Conservation (phyloP, 1,140 invertebrate genomes). For the Temnothorax nylanderi region DNA sequence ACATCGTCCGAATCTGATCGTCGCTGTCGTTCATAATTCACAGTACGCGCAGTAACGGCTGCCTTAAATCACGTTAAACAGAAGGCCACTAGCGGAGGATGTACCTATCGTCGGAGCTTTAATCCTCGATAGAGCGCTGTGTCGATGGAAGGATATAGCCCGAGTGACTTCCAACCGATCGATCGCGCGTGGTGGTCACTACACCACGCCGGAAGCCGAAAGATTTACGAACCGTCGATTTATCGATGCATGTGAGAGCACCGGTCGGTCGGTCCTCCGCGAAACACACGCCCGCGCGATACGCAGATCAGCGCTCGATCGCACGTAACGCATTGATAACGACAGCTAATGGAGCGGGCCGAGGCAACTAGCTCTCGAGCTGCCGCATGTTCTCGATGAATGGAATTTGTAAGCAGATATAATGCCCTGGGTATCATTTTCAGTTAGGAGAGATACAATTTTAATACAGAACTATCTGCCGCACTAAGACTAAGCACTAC, state of each 20-base stretch:
- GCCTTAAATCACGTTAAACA: slow-evolving; percentile 74
- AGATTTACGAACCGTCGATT: slow-evolving; percentile 75
- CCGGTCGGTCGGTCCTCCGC: slow-evolving; percentile 34
- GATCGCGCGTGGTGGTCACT: slow-evolving; percentile 62
- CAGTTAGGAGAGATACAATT: neutral
- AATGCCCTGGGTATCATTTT: slow-evolving; percentile 17
- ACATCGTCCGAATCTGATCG: slow-evolving; percentile 31
- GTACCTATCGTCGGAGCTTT: slow-evolving; percentile 71
- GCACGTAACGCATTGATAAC: slow-evolving; percentile 71
- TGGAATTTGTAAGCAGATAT: slow-evolving; percentile 54
- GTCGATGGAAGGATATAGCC: slow-evolving; percentile 68
- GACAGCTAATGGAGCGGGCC: slow-evolving; percentile 64
- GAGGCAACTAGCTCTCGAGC: slow-evolving; percentile 31
- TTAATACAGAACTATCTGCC: neutral
- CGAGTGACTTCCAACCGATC: slow-evolving; percentile 70
- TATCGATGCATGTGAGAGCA: slow-evolving; percentile 67
- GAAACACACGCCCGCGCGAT: slow-evolving; percentile 27
- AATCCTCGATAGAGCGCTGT: slow-evolving; percentile 73
- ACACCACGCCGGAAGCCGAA: slow-evolving; percentile 69
- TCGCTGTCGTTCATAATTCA: slow-evolving; percentile 55
- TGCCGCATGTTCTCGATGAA: slow-evolving; percentile 31
- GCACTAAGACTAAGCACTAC: neutral
- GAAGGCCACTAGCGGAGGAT: slow-evolving; percentile 72
- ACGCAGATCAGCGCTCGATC: slow-evolving; percentile 23
- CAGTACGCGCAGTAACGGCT: slow-evolving; percentile 23